Evolutionary conservation across 1,140 invertebrate species (phyloP), one percentile per base, ranked within the genome.

Genomic region (Drosophila sechellia): DNA sequence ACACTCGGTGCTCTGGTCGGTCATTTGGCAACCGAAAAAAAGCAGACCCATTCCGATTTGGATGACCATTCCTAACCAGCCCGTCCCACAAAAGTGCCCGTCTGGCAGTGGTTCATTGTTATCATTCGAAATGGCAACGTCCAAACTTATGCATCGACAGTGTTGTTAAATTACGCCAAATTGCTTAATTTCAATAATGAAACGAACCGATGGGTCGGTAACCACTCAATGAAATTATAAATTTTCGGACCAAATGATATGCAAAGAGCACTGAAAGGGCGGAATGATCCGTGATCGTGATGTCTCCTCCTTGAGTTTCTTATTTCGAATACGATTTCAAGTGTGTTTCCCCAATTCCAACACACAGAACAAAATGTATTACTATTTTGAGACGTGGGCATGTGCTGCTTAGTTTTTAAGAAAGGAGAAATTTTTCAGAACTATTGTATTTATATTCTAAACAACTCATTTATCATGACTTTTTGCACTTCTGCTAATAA

Each of bases 181-280:
- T 90, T 90, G 81, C 85, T 89, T 89, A 89, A 89, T 89, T 89
- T 71, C 85, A 90, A 89, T 90, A 89, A 90, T 89, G 84, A 87
- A 87, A 79, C 79, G 60, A 50, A 59, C 74, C 78, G 63, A 61
- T 22, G 11, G 15, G n/a, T 6, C 12, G 34, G 15, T 12, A 54
- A 39, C 59, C 69, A 77, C 76, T 89, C 80, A 84, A 87, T 87
- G 68, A 87, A 87, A 87, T 87, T 87, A 79, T 87, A 87, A 87
- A 89, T 87, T 84, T 79, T 70, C 84, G 45, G 27, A 49, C 63
- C 53, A 77, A 87, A 76, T 79, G 79, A 89, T 89, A 89, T 89
- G 84, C 85, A 89, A 89, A 89, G 60, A 56, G 59, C 66, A 64
- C 5, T 61, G 59, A 60, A 61, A 77, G 55, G 45, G 46, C 58